Base-by-base conservation (phyloP, 2,888 invertebrate genomes). In the Andrena bucephala region DNA sequence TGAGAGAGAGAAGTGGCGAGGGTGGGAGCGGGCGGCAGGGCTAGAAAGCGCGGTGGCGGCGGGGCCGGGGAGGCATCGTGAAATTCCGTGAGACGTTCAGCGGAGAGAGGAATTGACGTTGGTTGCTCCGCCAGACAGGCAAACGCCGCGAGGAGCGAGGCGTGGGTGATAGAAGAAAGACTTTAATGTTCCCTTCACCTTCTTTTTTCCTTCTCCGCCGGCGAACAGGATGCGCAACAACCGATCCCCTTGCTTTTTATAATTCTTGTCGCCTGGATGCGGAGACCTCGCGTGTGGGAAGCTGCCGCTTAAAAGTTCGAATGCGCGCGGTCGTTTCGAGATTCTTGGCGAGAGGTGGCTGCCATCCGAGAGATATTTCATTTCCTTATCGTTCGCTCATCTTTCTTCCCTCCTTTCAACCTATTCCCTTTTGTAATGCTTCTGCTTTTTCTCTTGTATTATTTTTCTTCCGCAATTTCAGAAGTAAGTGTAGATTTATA, bases 111-210 rank as follows among this genome's bases (percentile, higher is more conserved):
- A 72, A 72, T 54, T 42, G 63, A 48, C 73, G 73, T 42, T 63
- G 75, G 62, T 5, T 42, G 52, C n/a, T 70, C 16, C 33, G 29
- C 42, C 57, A 48, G 48, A 65, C 72, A 36, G 48, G 33, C 31
- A n/a, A 63, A 20, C 29, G n/a, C 10, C 36, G 36, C 60, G 48
- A 27, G 42, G 50, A 36, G 57, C 48, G 59, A 66, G 65, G 66
- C 57, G 29, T 31, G 59, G 24, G n/a, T n/a, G 31, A 63, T 42
- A 13, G 54, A 75, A 62, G 67, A 69, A 62, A 65, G 57, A 29
- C 63, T 69, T 63, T 65, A 79, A 75, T 65, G 77, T 76, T 63
- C 52, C 48, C 50, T 8, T 63, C 24, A 6, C n/a, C 33, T 57
- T 48, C 50, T 60, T 66, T 24, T 60, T 73, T 36, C n/a, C 31